Evolutionary conservation across 2,888 invertebrate species (phyloP), one percentile per base, ranked within the genome.

Genomic region (Aradus depressus): DNA sequence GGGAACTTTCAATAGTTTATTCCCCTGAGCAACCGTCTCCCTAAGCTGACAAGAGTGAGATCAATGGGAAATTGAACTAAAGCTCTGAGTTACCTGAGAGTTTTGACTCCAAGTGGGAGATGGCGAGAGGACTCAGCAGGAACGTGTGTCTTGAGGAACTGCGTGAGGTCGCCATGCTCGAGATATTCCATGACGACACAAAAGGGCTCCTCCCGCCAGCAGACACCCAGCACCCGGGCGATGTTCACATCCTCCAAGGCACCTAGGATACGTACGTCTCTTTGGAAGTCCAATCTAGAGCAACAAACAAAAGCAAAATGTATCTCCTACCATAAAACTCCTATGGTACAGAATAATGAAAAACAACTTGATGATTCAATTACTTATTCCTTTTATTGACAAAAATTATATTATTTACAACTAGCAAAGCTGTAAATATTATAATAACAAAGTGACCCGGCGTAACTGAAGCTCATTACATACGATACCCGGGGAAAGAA

Each of bases 191-290:
- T 72, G 23, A 76, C 69, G 62, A 76, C 74, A 61, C 72, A 71
- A 51, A 72, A 65, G 0, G 76, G 75, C 54, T 74, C 74, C 55
- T 74, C 73, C 42, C 66, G 63, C 16, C 70, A 69, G 62, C 73
- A 74, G 55, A 73, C 70, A 21, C 75, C 75, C 54, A 76, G 64
- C 22, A 75, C 70, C 43, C 73, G 67, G 21, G 74, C 74, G 51
- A 76, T 71, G 62, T 75, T 75, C 2, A 70, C 67, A 62, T 76
- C 75, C 57, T 72, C 83, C 45, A 91, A 69, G n/a, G 85, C 82
- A 1, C 87, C 83, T 63, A 91, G 72, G 56, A 89, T 82, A 64
- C 83, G 77, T n/a, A 90, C 84, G 68, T 90, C 90, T 49, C 85
- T 77, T 66, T 84, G 82, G 65, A 90, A 89, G 64, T 89, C 87